These are phyloP conservation scores for Halictus rubicundus DNA, from an alignment of 1,140 invertebrate species.

Conservation along the genomic window DNA sequence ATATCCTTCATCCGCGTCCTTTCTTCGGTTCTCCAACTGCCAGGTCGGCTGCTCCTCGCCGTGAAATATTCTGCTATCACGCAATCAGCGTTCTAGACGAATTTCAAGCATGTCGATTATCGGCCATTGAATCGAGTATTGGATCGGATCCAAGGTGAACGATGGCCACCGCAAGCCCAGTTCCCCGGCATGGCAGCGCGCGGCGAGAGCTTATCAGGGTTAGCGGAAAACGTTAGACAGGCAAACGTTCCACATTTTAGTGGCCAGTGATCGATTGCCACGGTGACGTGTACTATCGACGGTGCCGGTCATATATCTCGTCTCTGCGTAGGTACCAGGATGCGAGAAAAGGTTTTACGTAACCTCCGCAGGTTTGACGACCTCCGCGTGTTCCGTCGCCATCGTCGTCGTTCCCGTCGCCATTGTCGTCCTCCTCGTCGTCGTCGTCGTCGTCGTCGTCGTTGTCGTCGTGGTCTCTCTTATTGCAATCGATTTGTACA, in stretches of 20 bases:
- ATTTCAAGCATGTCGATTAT: not conserved
- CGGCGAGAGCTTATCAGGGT: slow-evolving; percentile 17
- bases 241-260: slow-evolving; percentile 53
- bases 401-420: slow-evolving; percentile 1
- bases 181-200: too few relatives aligned
- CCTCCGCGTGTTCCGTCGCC: slow-evolving; percentile 36
- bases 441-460: slow-evolving; percentile 31
- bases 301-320: slow-evolving; percentile 40
- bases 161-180: not conserved
- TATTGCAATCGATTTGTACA: slow-evolving; percentile 54
- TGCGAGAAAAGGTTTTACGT: slow-evolving; percentile 50
- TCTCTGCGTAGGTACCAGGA: slow-evolving; percentile 43
- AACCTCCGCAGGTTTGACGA: slow-evolving; percentile 58
- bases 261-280: slow-evolving; percentile 46
- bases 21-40: not conserved
- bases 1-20: not conserved
- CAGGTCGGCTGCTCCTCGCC: not conserved
- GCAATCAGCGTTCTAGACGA: not conserved
- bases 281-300: slow-evolving; percentile 42
- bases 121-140: not conserved
- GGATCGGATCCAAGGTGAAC: slow-evolving; percentile 12
- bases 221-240: slow-evolving; percentile 32
- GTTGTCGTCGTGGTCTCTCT: not conserved
- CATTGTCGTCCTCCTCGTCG: too few relatives aligned
- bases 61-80: not conserved